These are phyloP conservation scores for Gadopsis marmoratus DNA, from an alignment of 2,797 vertebrate species.

Conservation along the genomic window DNA sequence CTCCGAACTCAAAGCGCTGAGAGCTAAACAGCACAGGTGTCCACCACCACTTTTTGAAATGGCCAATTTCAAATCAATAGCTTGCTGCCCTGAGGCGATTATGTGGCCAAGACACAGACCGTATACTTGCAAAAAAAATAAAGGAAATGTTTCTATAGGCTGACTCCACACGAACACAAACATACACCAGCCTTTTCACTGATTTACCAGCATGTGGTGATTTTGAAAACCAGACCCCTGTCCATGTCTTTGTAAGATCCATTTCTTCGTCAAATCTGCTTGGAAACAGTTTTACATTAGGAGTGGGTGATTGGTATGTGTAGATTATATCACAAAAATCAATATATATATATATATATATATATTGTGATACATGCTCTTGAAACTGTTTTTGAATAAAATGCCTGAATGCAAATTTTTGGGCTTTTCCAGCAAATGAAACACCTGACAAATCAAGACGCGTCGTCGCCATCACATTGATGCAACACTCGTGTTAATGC, in stretches of 20 bases:
- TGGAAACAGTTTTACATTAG: background rate
- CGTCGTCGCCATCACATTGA: background rate
- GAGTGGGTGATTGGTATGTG: background rate
- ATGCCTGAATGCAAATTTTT: no score
- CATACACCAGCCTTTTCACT: background rate
- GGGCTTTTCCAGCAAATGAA: background rate
- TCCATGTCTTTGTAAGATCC: background rate
- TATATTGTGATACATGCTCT: background rate
- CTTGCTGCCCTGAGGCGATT: slow-evolving; percentile 50
- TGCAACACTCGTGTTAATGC: background rate
- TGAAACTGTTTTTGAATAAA: background rate
- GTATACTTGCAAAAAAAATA: accelerated
- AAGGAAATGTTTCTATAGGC: background rate
- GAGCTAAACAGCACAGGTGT: slow-evolving; percentile 30
- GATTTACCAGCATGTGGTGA: background rate
- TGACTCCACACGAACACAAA: background rate
- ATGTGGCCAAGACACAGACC: no score
- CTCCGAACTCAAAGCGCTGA: slow-evolving; percentile 11
- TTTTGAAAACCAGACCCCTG: background rate
- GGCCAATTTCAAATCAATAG: no score
- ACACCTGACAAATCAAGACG: background rate
- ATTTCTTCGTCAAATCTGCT: slow-evolving; percentile 2
- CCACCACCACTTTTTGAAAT: no score
- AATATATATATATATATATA: background rate
- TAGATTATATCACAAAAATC: background rate